Conservation (phyloP, 2,888 invertebrate genomes). For the Lydus trimaculatus region DNA sequence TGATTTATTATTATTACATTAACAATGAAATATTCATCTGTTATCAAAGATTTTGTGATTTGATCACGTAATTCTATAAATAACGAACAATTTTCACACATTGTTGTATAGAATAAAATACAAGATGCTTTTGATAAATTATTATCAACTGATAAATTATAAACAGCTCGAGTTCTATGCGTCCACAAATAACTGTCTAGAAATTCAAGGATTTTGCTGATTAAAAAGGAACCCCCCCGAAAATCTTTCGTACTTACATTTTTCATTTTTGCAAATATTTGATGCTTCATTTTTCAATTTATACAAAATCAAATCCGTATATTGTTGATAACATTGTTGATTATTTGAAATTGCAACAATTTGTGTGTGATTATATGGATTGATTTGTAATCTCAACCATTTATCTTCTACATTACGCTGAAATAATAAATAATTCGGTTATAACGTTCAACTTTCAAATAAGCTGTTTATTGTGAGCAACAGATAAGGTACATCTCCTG, state of each 20-base stretch:
- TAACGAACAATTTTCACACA: slow-evolving; percentile 5
- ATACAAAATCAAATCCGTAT: background rate
- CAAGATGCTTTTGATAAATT: background rate
- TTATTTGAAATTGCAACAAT: background rate
- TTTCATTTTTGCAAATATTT: background rate
- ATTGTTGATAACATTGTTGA: background rate
- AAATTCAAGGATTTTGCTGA: no score
- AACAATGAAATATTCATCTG: background rate
- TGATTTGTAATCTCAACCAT: background rate
- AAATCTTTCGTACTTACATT: background rate
- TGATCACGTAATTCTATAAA: background rate
- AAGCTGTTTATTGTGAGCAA: no score
- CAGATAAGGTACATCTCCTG: no score
- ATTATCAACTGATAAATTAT: background rate
- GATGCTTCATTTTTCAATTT: background rate
- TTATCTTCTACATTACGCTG: background rate
- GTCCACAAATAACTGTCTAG: background rate
- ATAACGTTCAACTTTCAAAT: no score
- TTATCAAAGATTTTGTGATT: background rate
- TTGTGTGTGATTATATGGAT: background rate
- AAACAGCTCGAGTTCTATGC: background rate
- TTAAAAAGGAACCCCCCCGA: no score
- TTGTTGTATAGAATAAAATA: background rate
- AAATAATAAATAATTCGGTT: background rate
- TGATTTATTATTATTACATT: background rate